Conservation (phyloP, 1,140 invertebrate species). For the Drosophila jambulina region DNA sequence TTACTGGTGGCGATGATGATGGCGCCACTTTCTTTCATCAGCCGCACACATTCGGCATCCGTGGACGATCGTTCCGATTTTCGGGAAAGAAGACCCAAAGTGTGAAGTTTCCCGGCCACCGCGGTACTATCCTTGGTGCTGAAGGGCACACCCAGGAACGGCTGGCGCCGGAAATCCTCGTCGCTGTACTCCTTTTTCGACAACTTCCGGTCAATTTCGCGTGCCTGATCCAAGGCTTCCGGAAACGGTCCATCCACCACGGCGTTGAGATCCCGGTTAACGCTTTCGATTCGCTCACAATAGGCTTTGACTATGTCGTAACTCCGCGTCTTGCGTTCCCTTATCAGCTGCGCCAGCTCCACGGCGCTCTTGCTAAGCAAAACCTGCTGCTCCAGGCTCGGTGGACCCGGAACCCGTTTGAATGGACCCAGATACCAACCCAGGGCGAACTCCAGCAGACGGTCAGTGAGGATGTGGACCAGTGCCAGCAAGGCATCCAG, state of each 20-base stretch:
- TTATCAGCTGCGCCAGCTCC: slow-evolving; percentile 88
- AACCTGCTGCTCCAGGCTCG: slow-evolving; percentile 86
- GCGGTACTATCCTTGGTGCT: slow-evolving; percentile 89
- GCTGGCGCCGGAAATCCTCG: slow-evolving; percentile 88
- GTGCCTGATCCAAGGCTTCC: slow-evolving; percentile 91
- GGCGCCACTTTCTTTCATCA: slow-evolving; percentile 92
- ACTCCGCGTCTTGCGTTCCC: slow-evolving; percentile 87
- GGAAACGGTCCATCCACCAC: slow-evolving; percentile 92
- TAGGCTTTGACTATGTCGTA: slow-evolving; percentile 91
- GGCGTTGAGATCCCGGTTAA: slow-evolving; percentile 92
- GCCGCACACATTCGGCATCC: slow-evolving; percentile 91
- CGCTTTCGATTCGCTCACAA: slow-evolving; percentile 91
- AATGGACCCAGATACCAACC: slow-evolving; percentile 70
- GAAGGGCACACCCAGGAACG: slow-evolving; percentile 93
- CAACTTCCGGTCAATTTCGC: slow-evolving; percentile 89
- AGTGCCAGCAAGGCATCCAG: slow-evolving; percentile 57
- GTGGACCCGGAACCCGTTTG: slow-evolving; percentile 85
- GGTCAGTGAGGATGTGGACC: slow-evolving; percentile 68
- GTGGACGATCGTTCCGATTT: slow-evolving; percentile 87
- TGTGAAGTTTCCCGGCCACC: slow-evolving; percentile 88
- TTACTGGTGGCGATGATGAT: slow-evolving; percentile 97
- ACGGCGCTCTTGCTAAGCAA: slow-evolving; percentile 88
- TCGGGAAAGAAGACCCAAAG: slow-evolving; percentile 88
- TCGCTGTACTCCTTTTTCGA: slow-evolving; percentile 86
- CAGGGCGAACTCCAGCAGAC: slow-evolving; percentile 67